Evolutionary conservation across 1,140 invertebrate genomes (phyloP), one percentile per base, ranked within the genome.

Genomic region (Drosophila ohnishii): DNA sequence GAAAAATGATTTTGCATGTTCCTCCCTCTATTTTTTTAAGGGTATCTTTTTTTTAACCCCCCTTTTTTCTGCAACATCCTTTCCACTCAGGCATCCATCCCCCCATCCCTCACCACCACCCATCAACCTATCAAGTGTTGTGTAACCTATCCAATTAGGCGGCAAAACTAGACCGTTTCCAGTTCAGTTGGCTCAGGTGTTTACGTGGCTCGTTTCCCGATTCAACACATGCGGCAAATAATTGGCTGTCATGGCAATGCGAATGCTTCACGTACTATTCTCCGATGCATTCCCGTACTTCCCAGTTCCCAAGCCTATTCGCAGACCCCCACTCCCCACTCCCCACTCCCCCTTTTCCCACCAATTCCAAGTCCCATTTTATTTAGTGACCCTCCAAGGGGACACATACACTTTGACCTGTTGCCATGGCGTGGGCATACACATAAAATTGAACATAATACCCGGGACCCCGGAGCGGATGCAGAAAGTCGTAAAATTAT

Each of bases 161-260:
- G 48, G 48, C 48, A 32, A 50, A 50, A 50, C 48, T 50, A 28
- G 28, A 50, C 48, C 48, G 48, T 19, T 50, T 50, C 48, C 48
- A 50, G 48, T 16, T 32, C 28, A 50, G 48, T 32, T 50, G 28
- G 28, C 48, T 50, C 48, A 50, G 48, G 48, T 50, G 48, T 50
- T 50, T 50, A 50, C 48, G 28, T 50, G 48, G 28, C 48, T 50
- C 48, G 48, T 19, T 32, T 16, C 48, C 48, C 48, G n/a, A 50
- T 34, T 50, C 28, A 32, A 50, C 48, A 50, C 48, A 50, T 50
- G 48, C 48, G 48, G 30, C 48, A 19, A 10, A 50, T 32, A 50
- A 50, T 50, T 50, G 48, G 48, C 28, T 50, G 48, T 32, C 48
- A 50, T 50, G 48, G 48, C 48, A 50, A 50, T 50, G 25, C 9